A percentile compares a stretch with the other conserved stretches of the same genome.
These are phyloP conservation scores for Lasaia peninsularis DNA, from an alignment of 1,140 invertebrate genomes.

Conservation along the genomic window DNA sequence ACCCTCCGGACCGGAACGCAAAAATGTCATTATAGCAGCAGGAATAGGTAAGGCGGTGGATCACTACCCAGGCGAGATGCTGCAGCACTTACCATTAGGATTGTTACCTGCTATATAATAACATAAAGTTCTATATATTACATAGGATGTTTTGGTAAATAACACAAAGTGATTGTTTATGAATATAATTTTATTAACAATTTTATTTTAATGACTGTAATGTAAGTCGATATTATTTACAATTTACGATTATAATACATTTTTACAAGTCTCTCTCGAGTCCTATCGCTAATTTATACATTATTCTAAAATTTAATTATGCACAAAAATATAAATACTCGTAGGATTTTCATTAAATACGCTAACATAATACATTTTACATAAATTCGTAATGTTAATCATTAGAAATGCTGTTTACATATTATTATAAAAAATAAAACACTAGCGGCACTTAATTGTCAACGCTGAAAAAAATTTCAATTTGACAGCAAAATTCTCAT, in stretches of 20 bases:
- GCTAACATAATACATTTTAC: background rate
- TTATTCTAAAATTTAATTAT: constrained; percentile 15
- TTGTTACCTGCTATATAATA: no score
- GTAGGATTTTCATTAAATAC: background rate
- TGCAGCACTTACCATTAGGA: no score
- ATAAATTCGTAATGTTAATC: background rate
- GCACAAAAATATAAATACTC: constrained; percentile 13
- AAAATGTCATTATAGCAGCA: no score
- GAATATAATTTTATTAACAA: constrained; percentile 77
- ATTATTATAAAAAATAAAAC: background rate
- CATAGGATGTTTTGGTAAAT: constrained; percentile 31
- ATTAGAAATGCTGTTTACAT: background rate
- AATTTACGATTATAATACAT: constrained; percentile 67
- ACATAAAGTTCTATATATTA: no score
- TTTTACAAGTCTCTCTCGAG: constrained; percentile 54
- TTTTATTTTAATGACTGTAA: constrained; percentile 74
- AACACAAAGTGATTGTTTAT: constrained; percentile 64
- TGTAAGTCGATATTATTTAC: constrained; percentile 70
- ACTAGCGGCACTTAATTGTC: no score
- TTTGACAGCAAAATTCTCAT: no score
- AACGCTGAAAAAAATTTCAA: no score
- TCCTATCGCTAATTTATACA: constrained; percentile 18
- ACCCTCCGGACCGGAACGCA: no score
- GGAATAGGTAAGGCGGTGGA: no score
- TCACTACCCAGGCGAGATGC: no score